Percentiles rank a stretch among this genome's conserved stretches.
Evolutionary conservation across 2,113 vertebrate genomes (phyloP).

Genomic region (Cranoglanis bouderius): DNA sequence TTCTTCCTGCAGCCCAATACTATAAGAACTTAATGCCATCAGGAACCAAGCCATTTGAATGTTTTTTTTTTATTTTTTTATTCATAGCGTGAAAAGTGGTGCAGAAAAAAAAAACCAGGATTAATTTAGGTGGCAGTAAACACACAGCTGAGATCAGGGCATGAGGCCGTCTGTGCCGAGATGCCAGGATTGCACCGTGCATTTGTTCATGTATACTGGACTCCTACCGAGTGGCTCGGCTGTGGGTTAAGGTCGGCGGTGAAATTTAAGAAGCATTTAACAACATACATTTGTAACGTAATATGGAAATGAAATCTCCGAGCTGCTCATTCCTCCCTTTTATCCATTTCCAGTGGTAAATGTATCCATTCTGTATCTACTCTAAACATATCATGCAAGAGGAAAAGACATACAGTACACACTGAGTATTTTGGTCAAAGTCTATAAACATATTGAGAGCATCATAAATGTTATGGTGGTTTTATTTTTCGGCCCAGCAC

Average conservation of each 20-base stretch:
- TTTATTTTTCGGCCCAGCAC: conserved; percentile 37
- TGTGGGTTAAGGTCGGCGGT: conserved; percentile 59
- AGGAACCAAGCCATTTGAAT: conserved; percentile 71
- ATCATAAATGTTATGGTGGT: conserved; percentile 36
- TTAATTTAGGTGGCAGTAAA: conserved; percentile 72
- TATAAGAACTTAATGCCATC: conserved; percentile 72
- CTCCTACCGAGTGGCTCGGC: conserved; percentile 55
- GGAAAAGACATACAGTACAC: conserved; percentile 34
- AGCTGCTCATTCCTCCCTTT: conserved; percentile 31
- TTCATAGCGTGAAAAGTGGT: conserved; percentile 72
- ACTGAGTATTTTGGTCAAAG: conserved; percentile 22
- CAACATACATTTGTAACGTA: conserved; percentile 69
- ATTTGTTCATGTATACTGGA: conserved; percentile 66
- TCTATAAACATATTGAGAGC: conserved; percentile 40
- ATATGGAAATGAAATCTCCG: conserved; percentile 68
- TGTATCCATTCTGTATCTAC: conserved; percentile 41
- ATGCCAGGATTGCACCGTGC: conserved; percentile 58
- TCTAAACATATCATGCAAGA: conserved; percentile 40
- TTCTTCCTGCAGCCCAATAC: conserved; percentile 67
- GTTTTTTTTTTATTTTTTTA: conserved; percentile 72
- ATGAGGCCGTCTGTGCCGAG: conserved; percentile 65
- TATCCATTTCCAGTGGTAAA: conserved; percentile 30
- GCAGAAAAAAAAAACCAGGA: conserved; percentile 66
- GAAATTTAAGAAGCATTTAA: conserved; percentile 70
- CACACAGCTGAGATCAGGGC: conserved; percentile 71